Percentiles rank a stretch among this genome's conserved stretches.
Evolutionary conservation across 2,113 vertebrate genomes (phyloP).

Genomic region (Boulengeromyrus knoepffleri): DNA sequence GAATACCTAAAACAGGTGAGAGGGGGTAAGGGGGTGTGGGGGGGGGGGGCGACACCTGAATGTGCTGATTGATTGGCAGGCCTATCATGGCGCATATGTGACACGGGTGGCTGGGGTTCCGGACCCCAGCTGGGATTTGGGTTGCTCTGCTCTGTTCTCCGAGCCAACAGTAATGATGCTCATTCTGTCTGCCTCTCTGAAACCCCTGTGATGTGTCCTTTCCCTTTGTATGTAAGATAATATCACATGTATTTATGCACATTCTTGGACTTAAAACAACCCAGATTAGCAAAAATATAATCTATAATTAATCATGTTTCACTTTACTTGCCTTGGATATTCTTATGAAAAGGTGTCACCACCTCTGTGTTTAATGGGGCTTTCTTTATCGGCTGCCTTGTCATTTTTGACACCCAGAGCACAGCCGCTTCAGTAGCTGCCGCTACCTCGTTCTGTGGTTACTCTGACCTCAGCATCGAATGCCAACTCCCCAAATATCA

Average conservation of each 20-base stretch:
- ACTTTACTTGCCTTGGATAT: not conserved
- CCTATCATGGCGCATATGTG: slow-evolving; percentile 46
- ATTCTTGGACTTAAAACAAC: not conserved
- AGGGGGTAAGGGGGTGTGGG: not conserved
- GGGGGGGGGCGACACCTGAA: slow-evolving; percentile 21
- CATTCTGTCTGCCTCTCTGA: slow-evolving; percentile 52
- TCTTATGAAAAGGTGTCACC: not conserved
- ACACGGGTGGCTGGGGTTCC: slow-evolving; percentile 41
- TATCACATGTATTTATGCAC: not conserved
- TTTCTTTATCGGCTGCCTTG: not conserved
- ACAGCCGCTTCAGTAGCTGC: not conserved
- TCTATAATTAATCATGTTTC: not conserved
- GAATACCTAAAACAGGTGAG: slow-evolving; percentile 60
- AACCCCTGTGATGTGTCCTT: slow-evolving; percentile 43
- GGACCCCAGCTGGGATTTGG: slow-evolving; percentile 40
- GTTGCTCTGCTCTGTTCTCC: slow-evolving; percentile 45
- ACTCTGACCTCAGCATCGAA: not conserved
- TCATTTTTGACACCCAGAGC: not conserved
- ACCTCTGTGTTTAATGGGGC: not conserved
- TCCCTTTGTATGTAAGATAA: slow-evolving; percentile 24
- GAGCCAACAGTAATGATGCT: slow-evolving; percentile 48
- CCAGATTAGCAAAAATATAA: not conserved
- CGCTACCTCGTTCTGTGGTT: not conserved
- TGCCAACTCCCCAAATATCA: not conserved
- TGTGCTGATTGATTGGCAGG: slow-evolving; percentile 34